Evolutionary conservation across 2,797 vertebrate species (phyloP).

Genomic region (Spheniscus humboldti): DNA sequence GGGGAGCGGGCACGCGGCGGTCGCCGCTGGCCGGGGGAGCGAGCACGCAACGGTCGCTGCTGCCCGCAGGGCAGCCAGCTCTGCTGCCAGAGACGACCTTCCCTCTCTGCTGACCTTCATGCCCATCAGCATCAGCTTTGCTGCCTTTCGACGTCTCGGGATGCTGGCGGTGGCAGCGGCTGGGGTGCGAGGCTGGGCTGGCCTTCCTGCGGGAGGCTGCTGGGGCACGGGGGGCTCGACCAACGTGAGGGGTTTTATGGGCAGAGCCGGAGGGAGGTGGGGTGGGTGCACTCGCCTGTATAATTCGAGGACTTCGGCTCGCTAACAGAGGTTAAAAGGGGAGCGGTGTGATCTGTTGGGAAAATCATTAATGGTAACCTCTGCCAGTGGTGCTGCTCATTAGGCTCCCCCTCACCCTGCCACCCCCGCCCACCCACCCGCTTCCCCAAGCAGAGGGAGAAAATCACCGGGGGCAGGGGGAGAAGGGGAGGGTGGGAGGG

Average conservation of each 20-base stretch:
- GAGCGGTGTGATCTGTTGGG: not conserved
- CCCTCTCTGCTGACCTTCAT: conserved; percentile 22
- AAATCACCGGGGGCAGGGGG: not conserved
- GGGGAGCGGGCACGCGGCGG: not conserved
- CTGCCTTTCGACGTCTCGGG: not conserved
- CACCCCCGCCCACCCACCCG: not conserved
- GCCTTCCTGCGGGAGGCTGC: rapidly evolving
- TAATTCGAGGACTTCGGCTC: not conserved
- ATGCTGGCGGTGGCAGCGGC: not conserved
- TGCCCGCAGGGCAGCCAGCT: not conserved
- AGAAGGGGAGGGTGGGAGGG: not conserved
- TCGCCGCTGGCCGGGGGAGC: not conserved
- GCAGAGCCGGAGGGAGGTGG: not conserved
- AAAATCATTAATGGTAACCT: not conserved
- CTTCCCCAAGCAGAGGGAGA: too few relatives aligned
- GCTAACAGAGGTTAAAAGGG: conserved; percentile 16
- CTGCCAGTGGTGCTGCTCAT: not conserved
- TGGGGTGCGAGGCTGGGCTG: not conserved
- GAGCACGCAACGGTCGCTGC: not conserved
- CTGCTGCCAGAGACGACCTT: not conserved
- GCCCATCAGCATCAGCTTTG: conserved; percentile 22
- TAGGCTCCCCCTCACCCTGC: not conserved
- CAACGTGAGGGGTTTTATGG: not conserved
- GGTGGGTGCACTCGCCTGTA: not conserved
- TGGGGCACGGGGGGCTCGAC: not conserved